Conservation (phyloP, 2,888 invertebrate genomes). For the Tetragnatha montana region DNA sequence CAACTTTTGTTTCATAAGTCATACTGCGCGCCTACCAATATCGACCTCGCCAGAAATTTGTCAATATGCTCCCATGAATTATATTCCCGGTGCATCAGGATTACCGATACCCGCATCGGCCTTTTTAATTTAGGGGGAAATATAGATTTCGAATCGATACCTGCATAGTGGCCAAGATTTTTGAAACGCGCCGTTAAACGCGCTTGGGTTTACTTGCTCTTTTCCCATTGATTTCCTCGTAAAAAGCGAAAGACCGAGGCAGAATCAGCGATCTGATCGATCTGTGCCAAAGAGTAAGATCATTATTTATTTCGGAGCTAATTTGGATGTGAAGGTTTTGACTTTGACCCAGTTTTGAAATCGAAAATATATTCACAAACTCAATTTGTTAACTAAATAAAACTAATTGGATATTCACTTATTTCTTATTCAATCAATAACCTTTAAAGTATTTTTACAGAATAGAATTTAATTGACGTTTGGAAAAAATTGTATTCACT, state of each 20-base stretch:
- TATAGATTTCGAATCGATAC: constrained; percentile 27
- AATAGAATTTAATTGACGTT: too few relatives aligned
- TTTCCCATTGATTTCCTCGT: neutral
- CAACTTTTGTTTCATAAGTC: constrained; percentile 23
- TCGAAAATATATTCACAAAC: too few relatives aligned
- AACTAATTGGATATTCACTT: too few relatives aligned
- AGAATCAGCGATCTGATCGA: neutral
- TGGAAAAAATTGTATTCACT: too few relatives aligned
- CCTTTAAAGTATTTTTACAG: too few relatives aligned
- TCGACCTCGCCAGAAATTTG: constrained; percentile 28
- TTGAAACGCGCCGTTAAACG: neutral
- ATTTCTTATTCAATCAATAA: too few relatives aligned
- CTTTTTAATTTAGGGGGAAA: constrained; percentile 5
- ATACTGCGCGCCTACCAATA: constrained; percentile 22
- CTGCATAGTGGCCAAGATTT: neutral
- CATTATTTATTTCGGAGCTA: neutral
- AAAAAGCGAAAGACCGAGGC: neutral
- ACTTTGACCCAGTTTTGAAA: too few relatives aligned
- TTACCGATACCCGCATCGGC: neutral
- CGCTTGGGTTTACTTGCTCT: neutral
- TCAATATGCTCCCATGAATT: constrained; percentile 41
- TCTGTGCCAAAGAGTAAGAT: neutral
- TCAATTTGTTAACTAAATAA: too few relatives aligned
- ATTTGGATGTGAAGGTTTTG: neutral
- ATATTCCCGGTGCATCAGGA: constrained; percentile 19